These are phyloP conservation scores for Tetrao urogallus DNA, from an alignment of 2,113 vertebrate genomes.

Conservation along the genomic window DNA sequence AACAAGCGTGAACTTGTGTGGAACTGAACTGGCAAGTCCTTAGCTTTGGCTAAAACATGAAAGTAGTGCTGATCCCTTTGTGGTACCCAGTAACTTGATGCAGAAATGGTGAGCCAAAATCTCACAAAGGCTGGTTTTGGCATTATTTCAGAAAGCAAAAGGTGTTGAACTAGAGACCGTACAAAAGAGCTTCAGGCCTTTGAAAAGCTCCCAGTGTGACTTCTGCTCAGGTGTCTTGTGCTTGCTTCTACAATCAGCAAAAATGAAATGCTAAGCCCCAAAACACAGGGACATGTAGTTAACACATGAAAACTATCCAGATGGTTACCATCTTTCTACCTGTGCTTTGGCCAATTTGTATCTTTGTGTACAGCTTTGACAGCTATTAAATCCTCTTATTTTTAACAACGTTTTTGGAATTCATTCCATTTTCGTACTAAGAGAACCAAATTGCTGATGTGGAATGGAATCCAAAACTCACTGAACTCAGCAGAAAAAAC, in stretches of 20 bases:
- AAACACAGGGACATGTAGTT: background rate
- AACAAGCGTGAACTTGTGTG: background rate
- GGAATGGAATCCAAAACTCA: background rate
- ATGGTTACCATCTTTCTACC: background rate
- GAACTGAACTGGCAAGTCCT: background rate
- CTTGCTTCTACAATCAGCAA: background rate
- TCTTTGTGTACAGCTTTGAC: background rate
- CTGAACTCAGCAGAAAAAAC: background rate
- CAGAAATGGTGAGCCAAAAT: background rate
- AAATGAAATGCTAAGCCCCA: background rate
- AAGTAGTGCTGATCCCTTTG: background rate
- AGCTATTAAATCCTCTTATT: background rate
- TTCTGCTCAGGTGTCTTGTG: background rate
- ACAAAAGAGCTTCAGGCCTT: background rate
- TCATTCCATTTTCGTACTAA: constrained; percentile 23
- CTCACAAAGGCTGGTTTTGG: background rate
- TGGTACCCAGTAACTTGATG: background rate
- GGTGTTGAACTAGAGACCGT: rapidly evolving
- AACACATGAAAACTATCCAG: background rate
- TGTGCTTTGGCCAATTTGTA: background rate
- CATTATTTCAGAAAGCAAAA: background rate
- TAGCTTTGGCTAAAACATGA: background rate
- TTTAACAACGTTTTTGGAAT: constrained; percentile 23
- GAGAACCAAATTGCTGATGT: constrained; percentile 9
- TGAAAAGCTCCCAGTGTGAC: background rate